Base-by-base conservation (phyloP, 2,113 vertebrate genomes). In the Coregonus clupeaformis region DNA sequence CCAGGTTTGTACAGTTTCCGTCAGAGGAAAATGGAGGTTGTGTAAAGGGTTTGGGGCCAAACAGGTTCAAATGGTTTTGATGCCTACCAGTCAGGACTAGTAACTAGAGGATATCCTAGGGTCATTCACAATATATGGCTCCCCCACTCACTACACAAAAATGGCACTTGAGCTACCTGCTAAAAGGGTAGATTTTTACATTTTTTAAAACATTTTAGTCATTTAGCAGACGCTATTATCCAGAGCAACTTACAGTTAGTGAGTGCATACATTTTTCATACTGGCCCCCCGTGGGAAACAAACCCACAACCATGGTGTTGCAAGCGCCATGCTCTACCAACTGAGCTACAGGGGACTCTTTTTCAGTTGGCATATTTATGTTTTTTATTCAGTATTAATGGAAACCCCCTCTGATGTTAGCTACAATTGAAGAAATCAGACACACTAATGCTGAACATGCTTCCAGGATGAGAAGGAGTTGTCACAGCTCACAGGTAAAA, bases 1-100 rank as follows among this genome's bases (percentile, higher is more conserved):
- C 70, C 80, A 74, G 85, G 83, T 91, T 90, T 90, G 89, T 83
- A 88, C 87, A 84, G 85, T 6, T 73, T 81, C 74, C 73, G 79
- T 76, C 80, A 81, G 86, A 42, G 67, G 80, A 52, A 24, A 74
- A 77, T 64, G 81, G 64, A 74, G 65, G n/a, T 69, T 71, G 73
- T 64, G 73, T 68, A 71, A 18, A 1, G 68, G 76, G 81, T 42
- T 42, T 9, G 36, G 2, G 36, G 9, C 42, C 80, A 72, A 30
- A 25, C 27, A 49, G 77, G 86, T 78, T 88, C 75, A 84, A 3
- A 13, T 11, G 79, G 77, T 82, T 71, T 83, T 77, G 64, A 64
- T 75, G 24, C 6, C 75, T 77, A 76, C 25, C 45, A 1, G 76
- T 81, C 62, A 81, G 78, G 52, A 71, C 0, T 59, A 76, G 77